Base-by-base conservation (phyloP, 2,888 invertebrate species). In the Cecidostiba fungosa region DNA sequence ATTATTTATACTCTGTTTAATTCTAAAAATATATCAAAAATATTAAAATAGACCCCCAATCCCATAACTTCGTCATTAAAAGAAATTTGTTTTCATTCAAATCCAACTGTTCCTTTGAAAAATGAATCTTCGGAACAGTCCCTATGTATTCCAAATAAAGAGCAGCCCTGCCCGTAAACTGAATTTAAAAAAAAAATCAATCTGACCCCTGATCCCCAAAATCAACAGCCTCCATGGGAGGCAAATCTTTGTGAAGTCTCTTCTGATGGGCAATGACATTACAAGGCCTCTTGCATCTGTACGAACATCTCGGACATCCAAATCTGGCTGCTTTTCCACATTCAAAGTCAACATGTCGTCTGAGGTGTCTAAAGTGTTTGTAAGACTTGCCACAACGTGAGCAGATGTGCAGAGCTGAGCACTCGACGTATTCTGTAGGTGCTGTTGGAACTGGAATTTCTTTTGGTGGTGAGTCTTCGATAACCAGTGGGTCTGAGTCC, bases 361-460 rank as follows among this genome's bases (percentile, higher is more conserved):
- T 91, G 84, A 95, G 92, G 85, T 95, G 95, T 1, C 95, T 94
- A 89, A 95, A 94, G 91, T 95, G 94, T 80, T 94, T 95, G 91
- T 95, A 95, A 70, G 92, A 92, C 89, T 95, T 95, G 59, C 93
- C 92, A 89, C 95, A 95, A 66, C 94, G 94, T 5, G 93, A 93
- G 89, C 95, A 95, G 69, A 70, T 73, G 43, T 73, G 66, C 26
- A 66, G 8, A 26, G 66, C 29, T 16, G 14, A 8, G 66, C 66
- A 66, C 3, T 26, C 66, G 29, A 66, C n/a, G 29, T 66, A 66
- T 16, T 66, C 66, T 3, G 54, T 19, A 4, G 66, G 66, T 12
- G 66, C 66, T 0, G 29, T 10, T 16, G 26, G 66, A 12, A 66
- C 10, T n/a, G 54, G 66, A 0, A 8, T 3, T 29, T 66, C 26